phyloP scores from a whole-genome alignment of 2,113 vertebrate genomes.

The Halcyon senegalensis region DNA sequence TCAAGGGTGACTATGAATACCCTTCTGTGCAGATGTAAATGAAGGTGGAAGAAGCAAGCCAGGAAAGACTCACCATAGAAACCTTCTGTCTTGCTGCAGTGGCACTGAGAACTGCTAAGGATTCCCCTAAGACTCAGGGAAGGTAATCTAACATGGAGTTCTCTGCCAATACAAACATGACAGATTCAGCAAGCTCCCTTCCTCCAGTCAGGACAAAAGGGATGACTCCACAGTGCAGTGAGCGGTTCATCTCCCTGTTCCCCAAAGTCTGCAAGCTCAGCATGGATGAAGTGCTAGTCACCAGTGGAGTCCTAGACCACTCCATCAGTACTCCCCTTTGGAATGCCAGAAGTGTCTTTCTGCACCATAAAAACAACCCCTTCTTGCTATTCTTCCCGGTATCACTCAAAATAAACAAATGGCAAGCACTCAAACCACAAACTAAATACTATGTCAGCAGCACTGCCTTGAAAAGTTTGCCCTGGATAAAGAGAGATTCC shows the following conservation, averaged over 20 bases:
- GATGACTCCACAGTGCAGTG: not conserved
- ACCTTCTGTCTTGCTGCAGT: not conserved
- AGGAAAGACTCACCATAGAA: not conserved
- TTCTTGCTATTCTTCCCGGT: conserved; percentile 18
- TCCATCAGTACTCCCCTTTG: not conserved
- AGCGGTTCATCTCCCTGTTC: not conserved
- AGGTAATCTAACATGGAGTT: not conserved
- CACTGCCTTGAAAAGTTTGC: conserved; percentile 35
- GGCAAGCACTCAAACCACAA: conserved; percentile 8
- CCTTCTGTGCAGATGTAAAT: not conserved
- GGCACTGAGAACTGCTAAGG: not conserved
- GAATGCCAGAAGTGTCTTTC: not conserved
- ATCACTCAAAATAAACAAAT: conserved; percentile 48
- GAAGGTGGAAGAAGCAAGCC: not conserved
- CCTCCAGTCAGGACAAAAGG: not conserved
- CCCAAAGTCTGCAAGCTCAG: not conserved
- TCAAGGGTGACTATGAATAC: not conserved
- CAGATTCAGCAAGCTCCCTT: not conserved
- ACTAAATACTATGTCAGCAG: conserved; percentile 54
- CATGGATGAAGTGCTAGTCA: not conserved
- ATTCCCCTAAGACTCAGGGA: not conserved
- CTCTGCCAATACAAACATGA: not conserved
- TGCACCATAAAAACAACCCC: conserved; percentile 4
- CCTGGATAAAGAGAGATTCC: conserved; percentile 24
- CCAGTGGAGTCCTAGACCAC: not conserved